These are phyloP conservation scores for Acanthosepion lycidas DNA, from an alignment of 2,888 invertebrate species.

Conservation along the genomic window DNA sequence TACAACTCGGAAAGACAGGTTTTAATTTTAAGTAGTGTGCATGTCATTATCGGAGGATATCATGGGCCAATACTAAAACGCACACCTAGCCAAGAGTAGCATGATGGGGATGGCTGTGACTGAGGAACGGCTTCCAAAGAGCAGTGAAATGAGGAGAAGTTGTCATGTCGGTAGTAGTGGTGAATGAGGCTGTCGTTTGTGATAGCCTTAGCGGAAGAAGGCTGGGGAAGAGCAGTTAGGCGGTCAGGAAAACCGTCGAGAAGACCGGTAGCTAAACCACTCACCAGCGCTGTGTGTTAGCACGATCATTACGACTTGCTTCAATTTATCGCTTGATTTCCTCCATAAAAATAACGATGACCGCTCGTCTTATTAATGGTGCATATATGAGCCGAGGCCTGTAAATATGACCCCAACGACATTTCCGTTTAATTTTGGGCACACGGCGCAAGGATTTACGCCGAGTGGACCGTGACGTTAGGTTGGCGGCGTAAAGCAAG, in stretches of 20 bases:
- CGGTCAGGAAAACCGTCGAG: neutral
- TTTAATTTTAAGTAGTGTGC: conserved; percentile 23
- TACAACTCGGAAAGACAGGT: conserved; percentile 9
- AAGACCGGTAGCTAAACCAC: conserved; percentile 33
- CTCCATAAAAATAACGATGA: conserved; percentile 21
- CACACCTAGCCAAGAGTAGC: neutral
- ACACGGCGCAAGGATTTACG: conserved; percentile 33
- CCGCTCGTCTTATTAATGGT: conserved; percentile 33
- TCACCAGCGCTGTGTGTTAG: conserved; percentile 7
- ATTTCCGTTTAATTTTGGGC: conserved; percentile 33
- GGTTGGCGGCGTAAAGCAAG: conserved; percentile 33
- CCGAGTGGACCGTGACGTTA: conserved; percentile 33
- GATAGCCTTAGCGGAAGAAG: neutral
- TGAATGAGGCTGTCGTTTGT: conserved; percentile 33
- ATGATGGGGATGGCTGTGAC: no score
- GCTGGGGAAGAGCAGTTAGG: neutral
- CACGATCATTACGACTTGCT: conserved; percentile 33
- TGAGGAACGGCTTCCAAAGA: conserved; percentile 1
- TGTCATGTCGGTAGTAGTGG: neutral
- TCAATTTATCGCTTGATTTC: conserved; percentile 33
- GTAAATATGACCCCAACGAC: conserved; percentile 33
- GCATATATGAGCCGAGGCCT: conserved; percentile 33
- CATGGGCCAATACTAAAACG: conserved; percentile 22
- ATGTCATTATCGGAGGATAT: conserved; percentile 12
- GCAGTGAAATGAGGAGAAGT: conserved; percentile 33